Conservation (phyloP, 2,113 vertebrate species). For the Argyrosomus japonicus region DNA sequence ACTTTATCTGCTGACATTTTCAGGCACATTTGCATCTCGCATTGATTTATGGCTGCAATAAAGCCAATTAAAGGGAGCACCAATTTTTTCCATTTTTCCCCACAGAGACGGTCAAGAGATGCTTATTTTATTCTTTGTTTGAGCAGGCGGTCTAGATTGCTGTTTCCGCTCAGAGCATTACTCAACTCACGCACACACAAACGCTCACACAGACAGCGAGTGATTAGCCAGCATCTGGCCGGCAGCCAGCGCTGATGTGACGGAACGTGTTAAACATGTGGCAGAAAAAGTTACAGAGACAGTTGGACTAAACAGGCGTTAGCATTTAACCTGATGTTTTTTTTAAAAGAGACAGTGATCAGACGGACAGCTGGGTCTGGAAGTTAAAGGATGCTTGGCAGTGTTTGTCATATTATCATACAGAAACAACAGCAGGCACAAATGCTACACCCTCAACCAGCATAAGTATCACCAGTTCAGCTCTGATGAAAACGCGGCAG, state of each 20-base stretch:
- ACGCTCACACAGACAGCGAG: conserved; percentile 22
- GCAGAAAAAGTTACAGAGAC: conserved; percentile 25
- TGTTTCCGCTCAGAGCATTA: not conserved
- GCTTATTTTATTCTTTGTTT: conserved; percentile 28
- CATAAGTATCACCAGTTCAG: not conserved
- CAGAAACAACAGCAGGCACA: conserved; percentile 5
- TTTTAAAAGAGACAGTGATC: conserved; percentile 1
- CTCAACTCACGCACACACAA: conserved; percentile 25
- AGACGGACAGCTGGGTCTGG: conserved; percentile 1
- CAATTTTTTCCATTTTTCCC: conserved; percentile 46
- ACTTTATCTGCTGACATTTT: conserved; percentile 83
- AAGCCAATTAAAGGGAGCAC: conserved; percentile 72
- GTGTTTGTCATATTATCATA: not conserved
- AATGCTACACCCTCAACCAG: not conserved
- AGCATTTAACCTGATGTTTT: conserved; percentile 23
- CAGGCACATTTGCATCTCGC: conserved; percentile 73
- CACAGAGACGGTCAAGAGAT: conserved; percentile 29
- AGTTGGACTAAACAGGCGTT: not conserved
- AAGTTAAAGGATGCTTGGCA: not conserved
- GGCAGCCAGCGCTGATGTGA: conserved; percentile 33
- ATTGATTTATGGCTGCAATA: conserved; percentile 75
- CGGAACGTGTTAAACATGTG: conserved; percentile 25
- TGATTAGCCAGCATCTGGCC: conserved; percentile 45
- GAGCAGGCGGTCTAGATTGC: conserved; percentile 22
- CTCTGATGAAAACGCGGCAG: conserved; percentile 13